Evolutionary conservation across 1,140 invertebrate species (phyloP), one percentile per base, ranked within the genome.

Genomic region (Penaeus indicus): DNA sequence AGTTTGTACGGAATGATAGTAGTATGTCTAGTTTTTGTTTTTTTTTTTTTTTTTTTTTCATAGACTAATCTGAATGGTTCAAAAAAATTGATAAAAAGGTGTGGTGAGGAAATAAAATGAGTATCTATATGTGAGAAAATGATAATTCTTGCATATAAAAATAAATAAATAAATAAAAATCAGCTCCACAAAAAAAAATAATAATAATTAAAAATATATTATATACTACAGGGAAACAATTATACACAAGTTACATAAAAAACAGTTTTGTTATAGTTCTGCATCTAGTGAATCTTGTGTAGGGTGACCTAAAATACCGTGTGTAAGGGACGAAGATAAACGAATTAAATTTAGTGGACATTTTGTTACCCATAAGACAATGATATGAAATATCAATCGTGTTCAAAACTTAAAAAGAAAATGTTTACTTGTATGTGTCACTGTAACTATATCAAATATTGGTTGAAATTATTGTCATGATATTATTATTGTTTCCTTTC

Each of bases 251-350:
- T 42, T 38, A 79, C 10, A 79, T 63, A 83, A 85, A 81, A 61
- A 25, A 86, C 32, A 80, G 85, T 80, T 80, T 86, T 67, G 85
- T 42, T 81, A 80, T 62, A 86, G 79, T 67, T 80, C 77, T 80
- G 85, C 79, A 78, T 80, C 80, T 60, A 78, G 64, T 80, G 78
- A 78, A 78, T 86, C 85, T 86, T 86, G 77, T 86, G 84, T 25
- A 86, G 47, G 77, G 75, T 64, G 60, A 42, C 61, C 38, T 42
- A 32, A 86, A 86, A 22, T 38, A 80, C 81, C n/a, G 62, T 42
- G 42, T 75, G 7, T 47, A 61, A 25, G 11, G 64, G 77, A 77
- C 61, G 22, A 86, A 75, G 64, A 85, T 67, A 25, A 27, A 64
- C 61, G 22, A 47, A 62, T 80, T 21, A 86, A 54, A 21, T 63